Evolutionary conservation across 2,113 vertebrate species (phyloP).

Genomic region (Galeopterus variegatus): DNA sequence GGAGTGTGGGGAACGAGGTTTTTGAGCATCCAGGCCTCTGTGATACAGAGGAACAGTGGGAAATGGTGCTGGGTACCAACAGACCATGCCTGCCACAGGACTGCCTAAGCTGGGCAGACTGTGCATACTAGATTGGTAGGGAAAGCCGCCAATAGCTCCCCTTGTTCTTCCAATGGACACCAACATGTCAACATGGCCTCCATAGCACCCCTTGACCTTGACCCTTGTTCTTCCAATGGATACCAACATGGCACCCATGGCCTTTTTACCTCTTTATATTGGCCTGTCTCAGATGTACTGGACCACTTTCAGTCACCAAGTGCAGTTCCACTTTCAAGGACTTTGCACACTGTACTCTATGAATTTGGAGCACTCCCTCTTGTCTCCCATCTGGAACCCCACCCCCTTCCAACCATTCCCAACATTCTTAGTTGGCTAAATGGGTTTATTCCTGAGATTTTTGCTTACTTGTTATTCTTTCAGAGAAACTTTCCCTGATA

Average conservation of each 20-base stretch:
- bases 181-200: background rate
- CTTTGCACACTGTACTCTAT: background rate
- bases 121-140: background rate
- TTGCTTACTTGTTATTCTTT: background rate
- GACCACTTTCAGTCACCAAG: background rate
- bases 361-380: background rate
- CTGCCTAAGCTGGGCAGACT: background rate
- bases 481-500: background rate
- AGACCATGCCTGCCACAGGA: background rate
- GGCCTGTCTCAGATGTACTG: background rate
- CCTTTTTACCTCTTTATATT: background rate
- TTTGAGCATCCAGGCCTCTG: background rate
- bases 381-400: background rate
- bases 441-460: slow-evolving; percentile 13
- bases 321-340: background rate
- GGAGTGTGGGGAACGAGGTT: background rate
- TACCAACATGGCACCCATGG: background rate
- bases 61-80: background rate
- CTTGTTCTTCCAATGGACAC: background rate
- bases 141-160: background rate
- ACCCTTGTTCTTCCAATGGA: background rate
- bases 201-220: too few relatives aligned
- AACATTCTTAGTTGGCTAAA: background rate
- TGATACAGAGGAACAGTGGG: background rate
- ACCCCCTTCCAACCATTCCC: background rate